Conservation (phyloP, 92 coral and sea anemone genomes). For the Siderastrea siderea region DNA sequence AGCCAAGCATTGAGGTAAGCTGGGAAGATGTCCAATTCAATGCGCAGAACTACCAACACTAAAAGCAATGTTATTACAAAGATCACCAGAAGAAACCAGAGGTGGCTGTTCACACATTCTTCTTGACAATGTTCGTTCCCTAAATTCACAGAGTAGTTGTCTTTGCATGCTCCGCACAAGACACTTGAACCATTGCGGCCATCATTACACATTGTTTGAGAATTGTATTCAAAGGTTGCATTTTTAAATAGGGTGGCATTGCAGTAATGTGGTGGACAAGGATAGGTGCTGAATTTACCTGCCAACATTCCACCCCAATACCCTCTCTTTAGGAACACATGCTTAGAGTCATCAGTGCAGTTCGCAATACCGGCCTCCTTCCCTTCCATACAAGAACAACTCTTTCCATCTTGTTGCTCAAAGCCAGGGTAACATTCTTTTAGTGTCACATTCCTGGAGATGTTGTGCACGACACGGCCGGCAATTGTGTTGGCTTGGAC, state of each 20-base stretch:
- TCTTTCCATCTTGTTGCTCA: slow-evolving; percentile 33
- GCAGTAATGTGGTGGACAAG: slow-evolving; percentile 85
- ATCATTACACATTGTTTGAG: slow-evolving; percentile 57
- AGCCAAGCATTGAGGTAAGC: slow-evolving; percentile 91
- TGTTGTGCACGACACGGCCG: slow-evolving; percentile 71
- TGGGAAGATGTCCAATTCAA: slow-evolving; percentile 87
- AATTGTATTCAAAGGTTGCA: slow-evolving; percentile 42
- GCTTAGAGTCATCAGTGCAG: slow-evolving; percentile 66
- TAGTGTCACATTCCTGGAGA: slow-evolving; percentile 23
- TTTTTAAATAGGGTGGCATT: neutral
- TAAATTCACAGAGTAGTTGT: slow-evolving; percentile 65
- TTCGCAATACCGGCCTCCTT: slow-evolving; percentile 58
- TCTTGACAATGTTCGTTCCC: slow-evolving; percentile 73
- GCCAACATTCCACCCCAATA: slow-evolving; percentile 86
- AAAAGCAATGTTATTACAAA: slow-evolving; percentile 52
- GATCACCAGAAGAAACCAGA: slow-evolving; percentile 78
- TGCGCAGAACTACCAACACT: slow-evolving; percentile 78
- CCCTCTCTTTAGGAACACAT: slow-evolving; percentile 78
- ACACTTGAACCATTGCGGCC: slow-evolving; percentile 66
- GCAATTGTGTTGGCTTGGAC: slow-evolving; percentile 72
- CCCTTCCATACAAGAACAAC: slow-evolving; percentile 70
- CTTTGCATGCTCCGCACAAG: slow-evolving; percentile 86
- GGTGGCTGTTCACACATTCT: slow-evolving; percentile 48
- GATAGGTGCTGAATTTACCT: slow-evolving; percentile 48
- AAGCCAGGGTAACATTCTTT: slow-evolving; percentile 81